Percentiles rank a stretch among this genome's conserved stretches.
Conservation (phyloP, 1,140 invertebrate genomes). For the Drosophila repletoides region DNA sequence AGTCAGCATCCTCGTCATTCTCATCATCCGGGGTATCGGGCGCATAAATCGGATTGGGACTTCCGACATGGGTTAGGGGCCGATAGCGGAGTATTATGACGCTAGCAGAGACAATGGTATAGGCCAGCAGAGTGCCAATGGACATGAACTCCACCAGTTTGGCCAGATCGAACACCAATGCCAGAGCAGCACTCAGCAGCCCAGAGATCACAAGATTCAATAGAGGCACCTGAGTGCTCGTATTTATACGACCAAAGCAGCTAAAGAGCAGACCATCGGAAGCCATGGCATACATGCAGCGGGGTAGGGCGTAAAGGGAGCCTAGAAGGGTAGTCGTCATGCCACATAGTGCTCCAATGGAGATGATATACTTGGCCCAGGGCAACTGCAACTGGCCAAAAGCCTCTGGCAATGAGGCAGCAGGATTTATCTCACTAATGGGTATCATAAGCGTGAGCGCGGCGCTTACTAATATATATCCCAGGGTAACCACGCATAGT, state of each 20-base stretch:
- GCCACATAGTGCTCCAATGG: conserved; percentile 93
- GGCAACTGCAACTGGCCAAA: conserved; percentile 88
- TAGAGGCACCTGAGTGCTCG: conserved; percentile 92
- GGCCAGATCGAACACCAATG: conserved; percentile 93
- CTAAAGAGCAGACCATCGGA: conserved; percentile 92
- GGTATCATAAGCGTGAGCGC: conserved; percentile 93
- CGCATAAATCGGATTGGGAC: conserved; percentile 77
- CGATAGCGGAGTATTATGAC: conserved; percentile 93
- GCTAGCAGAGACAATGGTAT: conserved; percentile 94
- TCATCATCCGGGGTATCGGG: conserved; percentile 71
- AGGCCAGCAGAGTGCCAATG: conserved; percentile 94
- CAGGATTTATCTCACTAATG: conserved; percentile 88
- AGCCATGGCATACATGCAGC: conserved; percentile 95
- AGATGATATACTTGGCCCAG: conserved; percentile 95
- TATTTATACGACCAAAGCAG: conserved; percentile 89
- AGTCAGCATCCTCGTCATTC: conserved; percentile 74
- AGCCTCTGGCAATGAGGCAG: conserved; percentile 92
- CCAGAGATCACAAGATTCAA: conserved; percentile 92
- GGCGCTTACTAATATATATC: conserved; percentile 91
- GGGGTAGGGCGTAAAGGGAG: conserved; percentile 91
- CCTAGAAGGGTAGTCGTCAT: conserved; percentile 94
- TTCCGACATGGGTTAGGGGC: conserved; percentile 83
- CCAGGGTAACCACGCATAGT: conserved; percentile 89
- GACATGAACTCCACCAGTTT: conserved; percentile 97
- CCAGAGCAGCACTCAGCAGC: conserved; percentile 89